Percentiles rank a stretch among this genome's conserved stretches.
Conservation (phyloP, 2,888 invertebrate species). For the Orchestes rusci region DNA sequence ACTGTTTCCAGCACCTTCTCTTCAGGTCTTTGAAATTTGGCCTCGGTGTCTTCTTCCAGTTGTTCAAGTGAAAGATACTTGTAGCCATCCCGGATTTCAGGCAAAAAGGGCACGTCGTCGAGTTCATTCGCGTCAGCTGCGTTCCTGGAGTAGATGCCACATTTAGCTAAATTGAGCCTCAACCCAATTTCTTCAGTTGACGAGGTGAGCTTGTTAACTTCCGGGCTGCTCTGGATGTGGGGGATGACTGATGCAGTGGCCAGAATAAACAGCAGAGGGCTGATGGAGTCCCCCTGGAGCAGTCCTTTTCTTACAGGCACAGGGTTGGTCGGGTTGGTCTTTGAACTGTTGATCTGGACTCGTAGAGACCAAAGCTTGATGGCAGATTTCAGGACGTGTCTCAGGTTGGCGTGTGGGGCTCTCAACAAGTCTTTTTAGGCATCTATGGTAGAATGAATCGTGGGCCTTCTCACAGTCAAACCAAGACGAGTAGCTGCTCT, state of each 20-base stretch:
- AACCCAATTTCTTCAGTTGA: too few species aligned
- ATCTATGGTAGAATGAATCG: conserved; percentile 6
- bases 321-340: too few species aligned
- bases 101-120: conserved; percentile 10
- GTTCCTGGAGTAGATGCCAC: too few species aligned
- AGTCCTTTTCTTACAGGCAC: too few species aligned
- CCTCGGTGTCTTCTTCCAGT: conserved; percentile 14
- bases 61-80: conserved; percentile 13
- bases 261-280: not conserved
- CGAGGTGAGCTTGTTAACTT: too few species aligned
- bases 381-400: too few species aligned
- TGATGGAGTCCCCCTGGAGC: too few species aligned
- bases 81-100: conserved; percentile 17
- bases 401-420: not conserved
- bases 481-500: conserved; percentile 8
- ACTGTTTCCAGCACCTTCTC: not conserved
- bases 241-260: not conserved
- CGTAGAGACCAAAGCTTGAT: too few species aligned
- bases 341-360: not conserved
- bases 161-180: too few species aligned
- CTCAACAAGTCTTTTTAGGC: not conserved
- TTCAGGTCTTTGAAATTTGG: too few species aligned
- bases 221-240: too few species aligned
- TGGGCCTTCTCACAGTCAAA: conserved; percentile 22
- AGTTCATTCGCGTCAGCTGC: too few species aligned